These are phyloP conservation scores for Rhabdophis nuchalis DNA, from an alignment of 2,797 vertebrate genomes.

Conservation along the genomic window DNA sequence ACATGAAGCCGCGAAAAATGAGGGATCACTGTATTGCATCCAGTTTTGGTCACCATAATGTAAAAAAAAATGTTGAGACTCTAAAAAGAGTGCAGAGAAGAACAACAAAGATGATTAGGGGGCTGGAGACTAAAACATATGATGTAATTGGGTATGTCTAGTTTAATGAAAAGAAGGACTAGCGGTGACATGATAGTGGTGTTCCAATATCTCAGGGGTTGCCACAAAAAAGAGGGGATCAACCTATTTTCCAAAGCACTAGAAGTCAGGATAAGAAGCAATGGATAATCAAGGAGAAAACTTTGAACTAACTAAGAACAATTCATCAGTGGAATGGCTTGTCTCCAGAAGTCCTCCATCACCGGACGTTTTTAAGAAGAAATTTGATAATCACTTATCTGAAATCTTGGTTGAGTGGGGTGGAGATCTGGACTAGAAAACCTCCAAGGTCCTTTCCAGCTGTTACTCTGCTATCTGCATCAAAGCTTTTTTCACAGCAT, in stretches of 20 bases:
- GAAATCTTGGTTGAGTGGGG: background rate
- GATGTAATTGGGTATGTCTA: background rate
- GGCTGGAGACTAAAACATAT: too few relatives aligned
- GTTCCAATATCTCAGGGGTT: background rate
- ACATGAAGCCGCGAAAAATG: too few relatives aligned
- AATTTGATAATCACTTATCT: background rate
- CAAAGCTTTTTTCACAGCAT: background rate
- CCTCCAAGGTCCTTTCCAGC: background rate
- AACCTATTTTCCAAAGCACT: background rate
- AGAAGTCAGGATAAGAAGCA: background rate
- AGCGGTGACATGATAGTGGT: background rate
- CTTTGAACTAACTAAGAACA: background rate
- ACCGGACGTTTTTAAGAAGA: background rate
- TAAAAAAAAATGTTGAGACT: too few relatives aligned
- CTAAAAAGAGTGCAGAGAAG: too few relatives aligned
- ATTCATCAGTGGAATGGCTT: background rate
- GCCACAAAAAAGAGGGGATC: background rate
- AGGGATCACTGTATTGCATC: too few relatives aligned
- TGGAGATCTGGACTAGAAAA: background rate
- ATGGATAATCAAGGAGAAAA: background rate
- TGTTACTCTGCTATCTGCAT: background rate
- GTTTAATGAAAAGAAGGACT: background rate
- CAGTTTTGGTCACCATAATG: too few relatives aligned
- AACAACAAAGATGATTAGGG: too few relatives aligned
- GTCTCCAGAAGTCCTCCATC: background rate